phyloP scores from a whole-genome alignment of 1,140 invertebrate species.

The Proctacanthus coquilletti region DNA sequence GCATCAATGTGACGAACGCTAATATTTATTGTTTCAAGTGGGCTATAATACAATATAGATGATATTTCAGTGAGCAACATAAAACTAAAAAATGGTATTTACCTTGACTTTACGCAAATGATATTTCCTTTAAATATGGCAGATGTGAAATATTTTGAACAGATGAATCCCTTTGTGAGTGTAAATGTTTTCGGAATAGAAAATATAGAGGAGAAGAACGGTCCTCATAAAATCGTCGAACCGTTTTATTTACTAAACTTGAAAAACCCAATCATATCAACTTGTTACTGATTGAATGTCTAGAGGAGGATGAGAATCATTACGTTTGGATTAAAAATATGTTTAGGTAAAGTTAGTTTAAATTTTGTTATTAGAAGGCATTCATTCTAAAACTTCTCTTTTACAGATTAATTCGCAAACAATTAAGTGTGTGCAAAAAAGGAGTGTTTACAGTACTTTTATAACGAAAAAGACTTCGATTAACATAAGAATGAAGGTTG shows the following conservation, averaged over 20 bases:
- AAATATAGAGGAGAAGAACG: constrained; percentile 3
- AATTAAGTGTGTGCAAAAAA: constrained; percentile 12
- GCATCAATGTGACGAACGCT: constrained; percentile 16
- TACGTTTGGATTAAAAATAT: constrained; percentile 20
- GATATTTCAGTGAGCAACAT: not conserved
- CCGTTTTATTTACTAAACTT: constrained; percentile 2
- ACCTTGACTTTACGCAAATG: constrained; percentile 1
- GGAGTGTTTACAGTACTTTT: constrained; percentile 16
- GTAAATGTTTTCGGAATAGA: constrained; percentile 4
- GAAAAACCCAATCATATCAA: constrained; percentile 6
- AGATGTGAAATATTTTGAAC: constrained; percentile 10
- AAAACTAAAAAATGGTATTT: not conserved
- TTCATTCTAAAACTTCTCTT: too few species aligned
- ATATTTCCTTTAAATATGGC: constrained; percentile 8
- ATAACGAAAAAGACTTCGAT: constrained; percentile 10
- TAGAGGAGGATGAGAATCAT: constrained; percentile 13
- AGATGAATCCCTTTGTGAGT: constrained; percentile 4
- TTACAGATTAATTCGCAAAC: constrained; percentile 12
- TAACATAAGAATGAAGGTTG: constrained; percentile 8
- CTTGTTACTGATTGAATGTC: constrained; percentile 11
- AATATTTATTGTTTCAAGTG: constrained; percentile 15
- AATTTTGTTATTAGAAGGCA: too few species aligned
- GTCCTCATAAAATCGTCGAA: constrained; percentile 2
- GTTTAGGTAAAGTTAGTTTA: too few species aligned
- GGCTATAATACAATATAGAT: constrained; percentile 4